A percentile compares a stretch with the other conserved stretches of the same genome.
Evolutionary conservation across 1,140 invertebrate genomes (phyloP).

Genomic region (Eufriesea mexicana): DNA sequence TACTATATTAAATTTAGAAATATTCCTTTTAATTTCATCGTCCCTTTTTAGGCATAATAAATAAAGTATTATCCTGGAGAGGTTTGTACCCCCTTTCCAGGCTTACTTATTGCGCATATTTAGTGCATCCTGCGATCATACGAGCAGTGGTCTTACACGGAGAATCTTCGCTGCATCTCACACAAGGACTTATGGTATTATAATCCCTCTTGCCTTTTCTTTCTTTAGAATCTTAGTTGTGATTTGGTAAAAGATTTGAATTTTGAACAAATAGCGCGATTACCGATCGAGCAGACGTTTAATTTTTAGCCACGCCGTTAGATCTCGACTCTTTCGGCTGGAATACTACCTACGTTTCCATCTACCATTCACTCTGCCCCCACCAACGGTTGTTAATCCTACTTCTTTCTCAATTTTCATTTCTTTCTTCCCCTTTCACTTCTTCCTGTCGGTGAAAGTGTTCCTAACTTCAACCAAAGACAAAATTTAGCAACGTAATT

Average conservation of each 20-base stretch:
- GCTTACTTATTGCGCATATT: slow-evolving; percentile 84
- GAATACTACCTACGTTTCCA: background rate
- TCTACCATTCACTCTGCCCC: background rate
- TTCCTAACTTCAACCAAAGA: no score
- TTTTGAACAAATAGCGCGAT: background rate
- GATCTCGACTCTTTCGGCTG: slow-evolving; percentile 28
- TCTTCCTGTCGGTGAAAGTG: background rate
- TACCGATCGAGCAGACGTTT: background rate
- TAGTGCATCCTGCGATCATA: slow-evolving; percentile 81
- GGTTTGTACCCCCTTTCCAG: slow-evolving; percentile 83
- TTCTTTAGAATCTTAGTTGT: background rate
- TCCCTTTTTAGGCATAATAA: slow-evolving; percentile 79
- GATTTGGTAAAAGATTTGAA: background rate
- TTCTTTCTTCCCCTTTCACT: slow-evolving; percentile 29
- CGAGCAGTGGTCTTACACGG: slow-evolving; percentile 65
- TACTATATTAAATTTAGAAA: background rate
- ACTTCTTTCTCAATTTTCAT: background rate
- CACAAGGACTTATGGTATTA: slow-evolving; percentile 70
- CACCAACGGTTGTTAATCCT: background rate
- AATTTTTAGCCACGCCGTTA: slow-evolving; percentile 7
- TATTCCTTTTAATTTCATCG: background rate
- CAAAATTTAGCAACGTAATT: background rate
- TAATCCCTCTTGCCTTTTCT: no score
- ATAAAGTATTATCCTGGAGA: slow-evolving; percentile 83
- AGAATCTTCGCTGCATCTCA: slow-evolving; percentile 72